Conservation (phyloP, 1,140 invertebrate genomes). For the Gerris buenoi region DNA sequence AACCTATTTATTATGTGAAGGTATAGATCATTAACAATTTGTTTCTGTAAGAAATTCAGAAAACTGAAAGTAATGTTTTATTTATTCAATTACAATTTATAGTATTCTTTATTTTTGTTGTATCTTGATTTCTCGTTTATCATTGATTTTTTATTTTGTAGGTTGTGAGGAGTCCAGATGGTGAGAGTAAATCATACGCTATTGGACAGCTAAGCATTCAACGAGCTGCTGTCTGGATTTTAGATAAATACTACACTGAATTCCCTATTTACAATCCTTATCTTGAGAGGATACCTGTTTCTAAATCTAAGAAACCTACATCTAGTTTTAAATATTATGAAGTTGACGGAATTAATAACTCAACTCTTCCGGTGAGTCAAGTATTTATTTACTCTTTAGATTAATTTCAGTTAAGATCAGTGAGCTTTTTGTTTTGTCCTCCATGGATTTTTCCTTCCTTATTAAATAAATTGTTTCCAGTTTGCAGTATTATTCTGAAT, state of each 20-base stretch:
- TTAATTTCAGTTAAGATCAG: too few species aligned
- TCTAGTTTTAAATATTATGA: conserved; percentile 92
- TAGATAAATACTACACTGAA: conserved; percentile 90
- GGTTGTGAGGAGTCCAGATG: conserved; percentile 86
- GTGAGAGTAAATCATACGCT: conserved; percentile 65
- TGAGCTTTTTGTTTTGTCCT: too few species aligned
- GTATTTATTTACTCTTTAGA: too few species aligned
- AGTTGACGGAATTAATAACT: conserved; percentile 68
- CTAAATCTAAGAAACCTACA: conserved; percentile 61
- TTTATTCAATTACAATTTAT: background rate
- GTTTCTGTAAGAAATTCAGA: too few species aligned
- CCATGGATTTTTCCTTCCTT: too few species aligned
- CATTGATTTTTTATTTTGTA: conserved; percentile 19
- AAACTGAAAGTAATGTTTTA: too few species aligned
- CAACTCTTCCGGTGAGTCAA: conserved; percentile 37
- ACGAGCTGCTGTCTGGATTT: conserved; percentile 78
- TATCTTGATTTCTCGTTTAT: too few species aligned
- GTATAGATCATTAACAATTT: too few species aligned
- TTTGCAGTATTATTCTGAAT: too few species aligned
- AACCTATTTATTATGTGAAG: conserved; percentile 79
- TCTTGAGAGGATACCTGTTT: conserved; percentile 73
- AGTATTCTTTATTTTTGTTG: background rate
- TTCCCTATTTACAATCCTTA: conserved; percentile 96
- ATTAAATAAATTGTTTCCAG: too few species aligned
- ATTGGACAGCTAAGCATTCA: conserved; percentile 90